A percentile compares a stretch with the other conserved stretches of the same genome.
phyloP scores from a whole-genome alignment of 1,140 invertebrate genomes.

The Ostrea denselamellosa region DNA sequence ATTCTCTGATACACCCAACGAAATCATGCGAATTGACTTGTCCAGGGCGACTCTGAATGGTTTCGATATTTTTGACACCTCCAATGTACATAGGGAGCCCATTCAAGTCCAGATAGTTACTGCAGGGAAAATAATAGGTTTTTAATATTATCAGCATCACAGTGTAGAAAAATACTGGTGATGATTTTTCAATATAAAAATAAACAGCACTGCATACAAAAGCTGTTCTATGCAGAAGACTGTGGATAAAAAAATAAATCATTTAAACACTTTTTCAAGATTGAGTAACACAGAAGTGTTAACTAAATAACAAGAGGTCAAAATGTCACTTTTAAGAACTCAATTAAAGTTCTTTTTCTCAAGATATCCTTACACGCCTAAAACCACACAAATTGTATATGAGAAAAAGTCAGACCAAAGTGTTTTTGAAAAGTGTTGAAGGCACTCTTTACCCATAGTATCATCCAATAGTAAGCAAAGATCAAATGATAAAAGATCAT shows the following conservation, averaged over 20 bases:
- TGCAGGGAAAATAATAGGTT: background rate
- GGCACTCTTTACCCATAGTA: background rate
- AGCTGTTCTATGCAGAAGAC: background rate
- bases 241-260: background rate
- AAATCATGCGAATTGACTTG: constrained; percentile 95
- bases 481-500: constrained; percentile 1
- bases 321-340: background rate
- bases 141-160: too few relatives aligned
- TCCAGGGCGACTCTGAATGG: constrained; percentile 90
- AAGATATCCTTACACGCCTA: background rate
- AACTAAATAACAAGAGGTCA: background rate
- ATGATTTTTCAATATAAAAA: too few relatives aligned
- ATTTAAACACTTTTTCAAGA: background rate
- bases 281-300: background rate
- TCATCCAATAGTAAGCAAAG: background rate
- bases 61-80: constrained; percentile 89
- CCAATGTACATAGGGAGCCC: constrained; percentile 89
- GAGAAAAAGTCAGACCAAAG: constrained; percentile 26
- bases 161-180: too few relatives aligned
- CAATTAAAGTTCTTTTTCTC: background rate
- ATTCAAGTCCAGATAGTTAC: constrained; percentile 47
- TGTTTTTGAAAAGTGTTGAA: background rate
- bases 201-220: background rate
- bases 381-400: background rate
- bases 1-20: constrained; percentile 94